These are phyloP conservation scores for Catamblyrhynchus diadema DNA, from an alignment of 2,797 vertebrate genomes.

Conservation along the genomic window DNA sequence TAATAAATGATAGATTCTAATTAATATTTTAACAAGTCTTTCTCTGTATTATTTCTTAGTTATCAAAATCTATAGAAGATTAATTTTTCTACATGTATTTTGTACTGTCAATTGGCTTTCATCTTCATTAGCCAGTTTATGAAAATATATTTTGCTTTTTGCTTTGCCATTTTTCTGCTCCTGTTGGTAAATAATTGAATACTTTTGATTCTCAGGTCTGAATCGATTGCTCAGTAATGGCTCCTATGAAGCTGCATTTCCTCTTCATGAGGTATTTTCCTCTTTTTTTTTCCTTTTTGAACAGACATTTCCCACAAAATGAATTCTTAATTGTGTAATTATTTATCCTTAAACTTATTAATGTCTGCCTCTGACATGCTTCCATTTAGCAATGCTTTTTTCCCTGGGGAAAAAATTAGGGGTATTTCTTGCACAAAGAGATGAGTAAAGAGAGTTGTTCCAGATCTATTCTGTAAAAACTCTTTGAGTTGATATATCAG, in stretches of 20 bases:
- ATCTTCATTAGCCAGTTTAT: not conserved
- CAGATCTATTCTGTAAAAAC: not conserved
- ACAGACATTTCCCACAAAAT: not conserved
- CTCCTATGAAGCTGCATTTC: slow-evolving; percentile 93
- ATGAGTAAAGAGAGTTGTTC: not conserved
- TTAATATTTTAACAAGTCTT: not conserved
- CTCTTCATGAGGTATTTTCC: slow-evolving; percentile 89
- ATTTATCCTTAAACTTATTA: not conserved
- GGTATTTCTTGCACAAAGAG: not conserved
- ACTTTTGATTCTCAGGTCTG: slow-evolving; percentile 77
- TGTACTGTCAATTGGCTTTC: not conserved
- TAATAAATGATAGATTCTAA: not conserved
- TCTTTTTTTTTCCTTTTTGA: not conserved
- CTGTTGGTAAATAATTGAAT: slow-evolving; percentile 15
- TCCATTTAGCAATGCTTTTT: not conserved
- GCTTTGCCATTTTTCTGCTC: not conserved
- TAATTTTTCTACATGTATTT: not conserved
- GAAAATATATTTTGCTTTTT: not conserved
- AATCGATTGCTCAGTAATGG: slow-evolving; percentile 92
- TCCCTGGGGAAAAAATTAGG: not conserved
- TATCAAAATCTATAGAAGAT: not conserved
- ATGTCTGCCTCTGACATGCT: not conserved
- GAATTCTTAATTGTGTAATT: not conserved
- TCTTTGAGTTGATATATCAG: not conserved
- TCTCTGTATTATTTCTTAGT: not conserved